Percentiles rank a stretch among this genome's conserved stretches.
Evolutionary conservation across 2,888 invertebrate species (phyloP).

Genomic region (Brachylomia viminalis): DNA sequence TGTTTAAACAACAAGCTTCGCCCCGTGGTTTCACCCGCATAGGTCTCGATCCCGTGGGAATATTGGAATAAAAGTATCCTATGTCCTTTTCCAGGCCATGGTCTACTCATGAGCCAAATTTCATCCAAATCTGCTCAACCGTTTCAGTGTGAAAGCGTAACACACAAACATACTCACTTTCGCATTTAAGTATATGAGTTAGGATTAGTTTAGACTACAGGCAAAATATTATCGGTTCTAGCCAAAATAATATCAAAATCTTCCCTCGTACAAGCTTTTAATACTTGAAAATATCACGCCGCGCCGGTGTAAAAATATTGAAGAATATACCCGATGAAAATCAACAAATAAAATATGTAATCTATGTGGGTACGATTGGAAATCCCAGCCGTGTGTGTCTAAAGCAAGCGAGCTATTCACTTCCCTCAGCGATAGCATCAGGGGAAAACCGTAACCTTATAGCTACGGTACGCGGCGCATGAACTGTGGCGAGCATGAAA

Average conservation of each 20-base stretch:
- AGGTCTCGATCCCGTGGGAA: background rate
- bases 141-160: background rate
- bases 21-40: background rate
- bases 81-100: background rate
- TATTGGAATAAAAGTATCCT: background rate
- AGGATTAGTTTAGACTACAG: background rate
- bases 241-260: background rate
- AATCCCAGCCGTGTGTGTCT: constrained; percentile 9
- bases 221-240: background rate
- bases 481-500: background rate
- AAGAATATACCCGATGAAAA: background rate
- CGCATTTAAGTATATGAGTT: background rate
- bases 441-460: constrained; percentile 39
- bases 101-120: background rate
- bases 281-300: background rate
- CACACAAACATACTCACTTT: background rate
- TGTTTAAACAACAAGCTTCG: background rate
- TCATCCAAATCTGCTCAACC: background rate
- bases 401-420: constrained; percentile 11
- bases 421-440: constrained; percentile 35
- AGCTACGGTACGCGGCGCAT: background rate
- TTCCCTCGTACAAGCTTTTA: background rate
- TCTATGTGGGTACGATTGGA: background rate
- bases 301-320: background rate
- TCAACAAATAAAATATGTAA: background rate